Evolutionary conservation across 2,113 vertebrate genomes (phyloP).

Genomic region (Callipepla squamata): DNA sequence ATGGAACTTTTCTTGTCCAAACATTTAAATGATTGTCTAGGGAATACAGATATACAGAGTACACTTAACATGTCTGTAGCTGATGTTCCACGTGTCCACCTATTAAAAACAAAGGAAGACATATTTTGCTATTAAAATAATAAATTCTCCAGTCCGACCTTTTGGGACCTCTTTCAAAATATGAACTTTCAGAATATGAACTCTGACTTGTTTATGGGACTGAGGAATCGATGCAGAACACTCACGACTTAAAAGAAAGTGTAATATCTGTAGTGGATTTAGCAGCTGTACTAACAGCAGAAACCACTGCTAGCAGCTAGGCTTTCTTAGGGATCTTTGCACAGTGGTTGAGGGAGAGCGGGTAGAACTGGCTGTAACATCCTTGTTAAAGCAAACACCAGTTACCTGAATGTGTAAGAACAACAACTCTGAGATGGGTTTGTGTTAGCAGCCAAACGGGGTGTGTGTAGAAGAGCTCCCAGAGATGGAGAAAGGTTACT

Average conservation of each 20-base stretch:
- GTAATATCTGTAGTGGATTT: accelerated
- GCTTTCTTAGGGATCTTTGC: neutral
- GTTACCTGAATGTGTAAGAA: neutral
- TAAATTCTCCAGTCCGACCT: neutral
- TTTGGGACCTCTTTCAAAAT: neutral
- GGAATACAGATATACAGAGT: neutral
- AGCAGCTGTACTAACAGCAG: neutral
- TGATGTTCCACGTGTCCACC: neutral
- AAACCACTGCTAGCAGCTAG: neutral
- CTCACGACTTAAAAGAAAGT: neutral
- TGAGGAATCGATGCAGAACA: neutral
- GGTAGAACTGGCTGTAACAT: neutral
- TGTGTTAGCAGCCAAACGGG: neutral
- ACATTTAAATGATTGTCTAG: neutral
- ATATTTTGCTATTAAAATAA: neutral
- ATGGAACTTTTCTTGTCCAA: neutral
- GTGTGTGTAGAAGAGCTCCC: neutral
- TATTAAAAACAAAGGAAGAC: neutral
- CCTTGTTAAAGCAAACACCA: neutral
- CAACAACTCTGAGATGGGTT: neutral
- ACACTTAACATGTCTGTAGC: neutral
- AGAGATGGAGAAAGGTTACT: neutral
- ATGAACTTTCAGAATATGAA: neutral
- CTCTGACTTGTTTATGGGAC: neutral
- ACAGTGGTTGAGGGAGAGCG: neutral